Base-by-base conservation (phyloP, 1,140 invertebrate genomes). In the Coelopa frigida region DNA sequence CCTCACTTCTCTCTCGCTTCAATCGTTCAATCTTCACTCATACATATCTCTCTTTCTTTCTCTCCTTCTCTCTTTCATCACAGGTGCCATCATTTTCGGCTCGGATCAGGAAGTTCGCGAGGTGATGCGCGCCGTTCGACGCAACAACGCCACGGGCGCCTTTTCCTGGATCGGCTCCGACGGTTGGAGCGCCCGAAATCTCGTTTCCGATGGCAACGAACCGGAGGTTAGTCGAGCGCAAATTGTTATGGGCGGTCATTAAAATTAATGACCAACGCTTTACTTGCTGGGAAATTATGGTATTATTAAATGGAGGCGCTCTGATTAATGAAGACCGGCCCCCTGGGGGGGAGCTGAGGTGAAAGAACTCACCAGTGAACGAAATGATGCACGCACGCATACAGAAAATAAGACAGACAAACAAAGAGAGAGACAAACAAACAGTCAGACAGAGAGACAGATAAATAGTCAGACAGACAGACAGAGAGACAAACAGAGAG, bases 151-250 rank as follows among this genome's bases (percentile, higher is more conserved):
- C n/a, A 94, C 91, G 3, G 85, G 87, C 4, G 78, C 76, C 35
- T 96, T 95, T 73, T 87, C 88, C 20, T 96, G 92, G 93, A 94
- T 96, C 22, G 92, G 92, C 0, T 92, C 88, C 33, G 92, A 96
- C 62, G 93, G 92, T 3, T 94, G 90, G 89, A 87, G 83, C 59
- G 89, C 88, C 1, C 72, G 90, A 22, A 81, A 87, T 26, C 71
- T 95, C 27, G 93, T 95, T 4, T 89, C 84, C 1, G 82, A 89
- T 54, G 89, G 88, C 44, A 92, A 91, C 60, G 91, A 95, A 68
- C 73, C 79, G 1, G 86, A 91, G 67, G 87, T 59, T 54, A 58
- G 53, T 61, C 15, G 17, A 35, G n/a, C n/a, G n/a, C n/a, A n/a
- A n/a, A n/a, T n/a, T n/a, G n/a, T n/a, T n/a, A n/a, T n/a, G n/a